A percentile compares a stretch with the other conserved stretches of the same genome.
phyloP scores from a whole-genome alignment of 2,797 vertebrate species.

The Ibycter americanus region DNA sequence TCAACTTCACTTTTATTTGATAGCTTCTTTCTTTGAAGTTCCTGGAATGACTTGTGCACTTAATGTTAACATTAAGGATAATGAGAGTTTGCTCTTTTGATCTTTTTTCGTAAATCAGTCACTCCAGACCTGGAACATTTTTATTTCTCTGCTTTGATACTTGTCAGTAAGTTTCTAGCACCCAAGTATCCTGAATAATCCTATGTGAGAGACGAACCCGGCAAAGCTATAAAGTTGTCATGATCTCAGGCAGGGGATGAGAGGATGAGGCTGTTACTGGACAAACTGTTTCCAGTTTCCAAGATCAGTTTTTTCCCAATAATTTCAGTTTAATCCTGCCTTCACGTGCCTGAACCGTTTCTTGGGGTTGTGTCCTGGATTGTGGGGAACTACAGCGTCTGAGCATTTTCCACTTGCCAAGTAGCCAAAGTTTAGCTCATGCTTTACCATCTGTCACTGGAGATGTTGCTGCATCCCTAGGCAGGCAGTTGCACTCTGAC shows the following conservation, averaged over 20 bases:
- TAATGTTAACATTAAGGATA: not conserved
- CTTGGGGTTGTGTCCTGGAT: not conserved
- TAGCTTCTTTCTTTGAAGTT: not conserved
- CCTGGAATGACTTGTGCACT: not conserved
- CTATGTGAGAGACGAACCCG: not conserved
- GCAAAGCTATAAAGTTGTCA: not conserved
- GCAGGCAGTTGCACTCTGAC: not conserved
- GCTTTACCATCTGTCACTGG: not conserved
- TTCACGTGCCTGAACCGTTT: not conserved
- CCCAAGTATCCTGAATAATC: not conserved
- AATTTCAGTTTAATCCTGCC: not conserved
- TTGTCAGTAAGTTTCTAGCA: not conserved
- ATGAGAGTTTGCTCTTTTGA: not conserved
- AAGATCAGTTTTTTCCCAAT: not conserved
- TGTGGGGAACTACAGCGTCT: not conserved
- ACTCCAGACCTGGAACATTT: not conserved
- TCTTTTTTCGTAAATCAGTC: not conserved
- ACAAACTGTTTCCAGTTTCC: not conserved
- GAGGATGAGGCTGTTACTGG: not conserved
- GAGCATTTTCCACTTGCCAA: not conserved
- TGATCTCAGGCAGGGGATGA: not conserved
- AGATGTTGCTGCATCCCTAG: not conserved
- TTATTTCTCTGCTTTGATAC: not conserved
- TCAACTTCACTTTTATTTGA: not conserved
- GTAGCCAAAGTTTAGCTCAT: not conserved